Base-by-base conservation (phyloP, 2,888 invertebrate genomes). In the Chironomus tentans region DNA sequence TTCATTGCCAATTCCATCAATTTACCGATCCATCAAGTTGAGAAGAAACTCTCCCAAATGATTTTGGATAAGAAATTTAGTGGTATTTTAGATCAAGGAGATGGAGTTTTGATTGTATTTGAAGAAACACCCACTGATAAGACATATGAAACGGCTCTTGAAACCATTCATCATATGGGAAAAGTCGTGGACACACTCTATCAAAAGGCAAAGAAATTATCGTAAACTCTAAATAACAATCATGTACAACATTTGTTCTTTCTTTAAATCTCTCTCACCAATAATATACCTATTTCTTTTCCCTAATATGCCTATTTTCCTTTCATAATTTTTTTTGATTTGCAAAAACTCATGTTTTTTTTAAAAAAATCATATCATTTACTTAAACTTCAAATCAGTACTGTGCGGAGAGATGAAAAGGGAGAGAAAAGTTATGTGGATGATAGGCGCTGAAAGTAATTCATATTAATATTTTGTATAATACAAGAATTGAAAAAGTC, bases 41-140 rank as follows among this genome's bases (percentile, higher is more conserved):
- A 99, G 85, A 97, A 97, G 86, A 99, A 99, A 85, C 86, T 99
- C 77, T 98, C 98, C 71, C 99, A 99, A 85, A 99, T 99, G 99
- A 99, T 99, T 82, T 87, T 99, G 83, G 99, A 99, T 85, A 95
- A 96, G 82, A 99, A 98, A 85, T 91, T 99, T 80, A 90, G 92
- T 85, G 98, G 98, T 22, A 98, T 98, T 80, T 87, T 99, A 79
- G 98, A 99, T 86, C 99, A 99, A 86, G 98, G 98, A 77, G 95
- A 95, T 84, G 98, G 98, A 78, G 97, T 99, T 74, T 87, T 99
- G 78, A 95, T 99, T 81, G 95, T 99, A 61, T 99, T 98, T 84
- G 98, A 99, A 83, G 95, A 97, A 82, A 92, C 93, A 77, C 90
- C 92, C 69, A 90, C 94, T 77, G 98, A 99, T 84, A 95, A 96